Evolutionary conservation across 2,888 invertebrate genomes (phyloP), one percentile per base, ranked within the genome.

Genomic region (Caenorhabditis panamensis): DNA sequence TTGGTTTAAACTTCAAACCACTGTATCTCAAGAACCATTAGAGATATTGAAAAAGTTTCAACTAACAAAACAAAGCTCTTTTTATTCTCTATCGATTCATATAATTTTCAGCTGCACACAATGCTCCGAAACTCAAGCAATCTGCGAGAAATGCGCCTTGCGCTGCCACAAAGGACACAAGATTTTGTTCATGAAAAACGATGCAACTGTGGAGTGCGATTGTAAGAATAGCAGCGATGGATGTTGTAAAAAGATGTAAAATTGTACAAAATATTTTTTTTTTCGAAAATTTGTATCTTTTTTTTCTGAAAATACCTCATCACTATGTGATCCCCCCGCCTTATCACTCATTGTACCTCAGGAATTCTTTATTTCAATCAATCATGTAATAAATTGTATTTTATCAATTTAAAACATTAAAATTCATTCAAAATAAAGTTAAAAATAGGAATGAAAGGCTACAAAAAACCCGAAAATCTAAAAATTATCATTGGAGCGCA

Each of bases 401-500:
- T 31, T 31, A 6, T 31, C n/a, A n/a, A n/a, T 31, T 4, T 31
- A 31, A 31, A 31, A 31, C 4, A 31, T 31, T 9, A 4, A 31
- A 9, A 9, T 41, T 41, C 13, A 41, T 41, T 41, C 16, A 41
- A 41, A 36, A 36, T 36, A 36, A 36, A 36, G 11, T 36, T 41
- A 41, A 41, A 41, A 41, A 9, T 9, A 41, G 41, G 41, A 41
- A 41, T 41, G 41, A 41, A 41, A 41, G 41, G 16, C 41, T 5
- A 5, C 13, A n/a, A n/a, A 41, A 41, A 13, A 41, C 41, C 41
- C 41, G 41, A 41, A 41, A 13, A 9, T 9, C 2, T 41, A 41
- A 41, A 51, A 20, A 31, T 59, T 31, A 31, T 31, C 31, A 31
- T 6, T 31, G 9, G 31, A 31, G 31, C 31, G 31, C 37, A 73